Evolutionary conservation across 2,888 invertebrate genomes (phyloP).

Genomic region (Stictocephala bisonia): DNA sequence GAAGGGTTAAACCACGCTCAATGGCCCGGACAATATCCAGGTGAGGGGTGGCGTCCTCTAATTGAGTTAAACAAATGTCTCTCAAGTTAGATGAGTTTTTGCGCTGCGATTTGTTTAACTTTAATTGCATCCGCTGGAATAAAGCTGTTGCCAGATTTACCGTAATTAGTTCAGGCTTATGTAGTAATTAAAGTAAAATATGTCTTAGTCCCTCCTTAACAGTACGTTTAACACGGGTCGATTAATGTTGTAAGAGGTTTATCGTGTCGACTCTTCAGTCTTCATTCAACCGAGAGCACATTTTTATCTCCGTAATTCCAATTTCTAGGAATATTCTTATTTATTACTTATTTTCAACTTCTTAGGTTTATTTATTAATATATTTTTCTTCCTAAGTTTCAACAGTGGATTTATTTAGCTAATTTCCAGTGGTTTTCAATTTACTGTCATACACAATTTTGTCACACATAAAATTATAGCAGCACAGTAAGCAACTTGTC

Average conservation of each 20-base stretch:
- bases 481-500: no score
- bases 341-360: no score
- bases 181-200: conserved; percentile 25
- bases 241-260: conserved; percentile 21
- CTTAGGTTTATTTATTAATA: no score
- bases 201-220: conserved; percentile 24
- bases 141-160: conserved; percentile 24
- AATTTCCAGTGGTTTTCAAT: no score
- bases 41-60: conserved; percentile 1
- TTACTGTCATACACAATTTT: no score
- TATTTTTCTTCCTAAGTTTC: no score
- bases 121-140: conserved; percentile 16
- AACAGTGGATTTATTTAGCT: no score
- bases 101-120: conserved; percentile 30
- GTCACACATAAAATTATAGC: no score
- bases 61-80: conserved; percentile 37
- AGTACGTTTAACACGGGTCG: conserved; percentile 20
- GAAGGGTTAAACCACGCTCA: background rate
- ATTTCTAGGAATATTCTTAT: no score
- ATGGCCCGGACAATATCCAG: conserved; percentile 16
- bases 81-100: conserved; percentile 34
- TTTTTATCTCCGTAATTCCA: no score
- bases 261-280: no score
- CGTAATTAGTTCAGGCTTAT: conserved; percentile 30
- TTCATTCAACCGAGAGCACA: no score